Evolutionary conservation across 2,888 invertebrate species (phyloP), one percentile per base, ranked within the genome.

Genomic region (Bellardia pandia): DNA sequence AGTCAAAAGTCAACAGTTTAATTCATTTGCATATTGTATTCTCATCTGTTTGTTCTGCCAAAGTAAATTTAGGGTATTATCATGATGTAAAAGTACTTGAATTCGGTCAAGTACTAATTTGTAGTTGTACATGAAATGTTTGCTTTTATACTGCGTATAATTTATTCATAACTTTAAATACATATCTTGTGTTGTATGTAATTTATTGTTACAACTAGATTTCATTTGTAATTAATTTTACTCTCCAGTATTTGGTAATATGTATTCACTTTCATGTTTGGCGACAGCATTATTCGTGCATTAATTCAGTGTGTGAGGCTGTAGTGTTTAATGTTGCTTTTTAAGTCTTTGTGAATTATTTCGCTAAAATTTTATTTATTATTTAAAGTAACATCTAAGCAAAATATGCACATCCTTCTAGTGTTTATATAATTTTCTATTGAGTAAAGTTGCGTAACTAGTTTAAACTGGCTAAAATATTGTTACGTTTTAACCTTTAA

Each of bases 81-180:
- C 53, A 9, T 71, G 16, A 33, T n/a, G 33, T 37, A 69, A 72
- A 56, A 72, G 40, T 42, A 56, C 14, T 56, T 58, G 7, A 74
- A 74, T 48, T 60, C 33, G 74, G 74, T 48, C 74, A 74, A 74
- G 45, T 74, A 60, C 74, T 48, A 60, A 74, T 74, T 74, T 74
- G 60, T 60, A 16, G 23, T 7, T 11, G 56, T 30, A 42, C 42
- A 72, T 33, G 60, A 60, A 58, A 30, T 72, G 72, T 72, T 72
- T 58, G 72, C 58, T 23, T 60, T 48, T 9, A 45, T n/a, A 30
- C 45, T 60, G 1, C 23, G 23, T 23, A 48, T 74, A 74, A 74
- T 60, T 74, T 48, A 74, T 60, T 74, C 60, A 74, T 60, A 74
- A 74, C 60, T 45, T 58, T 11, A 60, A 60, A 45, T 48, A 16